Evolutionary conservation across 1,140 invertebrate genomes (phyloP).

Genomic region (Heliothis virescens): DNA sequence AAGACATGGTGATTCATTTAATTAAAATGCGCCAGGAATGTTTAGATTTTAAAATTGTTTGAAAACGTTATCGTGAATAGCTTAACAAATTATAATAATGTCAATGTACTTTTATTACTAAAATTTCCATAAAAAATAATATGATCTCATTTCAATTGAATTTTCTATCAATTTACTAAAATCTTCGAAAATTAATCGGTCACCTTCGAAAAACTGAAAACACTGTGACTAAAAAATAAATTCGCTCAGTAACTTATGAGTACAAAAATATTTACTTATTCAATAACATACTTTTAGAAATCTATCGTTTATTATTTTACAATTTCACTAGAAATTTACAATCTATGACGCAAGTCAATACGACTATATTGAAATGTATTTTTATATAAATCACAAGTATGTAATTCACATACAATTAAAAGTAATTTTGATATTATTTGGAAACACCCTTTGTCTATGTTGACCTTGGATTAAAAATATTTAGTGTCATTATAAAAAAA

Average conservation of each 20-base stretch:
- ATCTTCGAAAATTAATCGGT: slow-evolving; percentile 48
- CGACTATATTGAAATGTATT: slow-evolving; percentile 22
- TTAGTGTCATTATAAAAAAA: too few species aligned
- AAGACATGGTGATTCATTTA: not conserved
- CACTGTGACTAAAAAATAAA: slow-evolving; percentile 59
- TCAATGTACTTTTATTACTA: slow-evolving; percentile 12
- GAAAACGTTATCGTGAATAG: not conserved
- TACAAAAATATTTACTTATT: slow-evolving; percentile 61
- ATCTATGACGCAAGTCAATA: slow-evolving; percentile 38
- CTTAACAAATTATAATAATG: not conserved
- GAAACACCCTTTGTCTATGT: not conserved
- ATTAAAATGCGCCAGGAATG: slow-evolving; percentile 28
- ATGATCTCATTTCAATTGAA: not conserved
- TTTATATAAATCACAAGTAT: slow-evolving; percentile 35
- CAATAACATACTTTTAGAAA: slow-evolving; percentile 50
- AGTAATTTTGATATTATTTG: not conserved
- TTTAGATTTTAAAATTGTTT: not conserved
- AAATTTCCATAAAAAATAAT: slow-evolving; percentile 10
- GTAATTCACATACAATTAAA: slow-evolving; percentile 30
- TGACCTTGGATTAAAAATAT: not conserved
- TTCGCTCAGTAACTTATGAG: slow-evolving; percentile 57
- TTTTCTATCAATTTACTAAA: not conserved
- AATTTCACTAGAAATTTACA: slow-evolving; percentile 52
- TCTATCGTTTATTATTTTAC: slow-evolving; percentile 52
- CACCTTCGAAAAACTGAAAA: slow-evolving; percentile 38